phyloP scores from a whole-genome alignment of 2,888 invertebrate genomes.

The Mechanitis messenoides region DNA sequence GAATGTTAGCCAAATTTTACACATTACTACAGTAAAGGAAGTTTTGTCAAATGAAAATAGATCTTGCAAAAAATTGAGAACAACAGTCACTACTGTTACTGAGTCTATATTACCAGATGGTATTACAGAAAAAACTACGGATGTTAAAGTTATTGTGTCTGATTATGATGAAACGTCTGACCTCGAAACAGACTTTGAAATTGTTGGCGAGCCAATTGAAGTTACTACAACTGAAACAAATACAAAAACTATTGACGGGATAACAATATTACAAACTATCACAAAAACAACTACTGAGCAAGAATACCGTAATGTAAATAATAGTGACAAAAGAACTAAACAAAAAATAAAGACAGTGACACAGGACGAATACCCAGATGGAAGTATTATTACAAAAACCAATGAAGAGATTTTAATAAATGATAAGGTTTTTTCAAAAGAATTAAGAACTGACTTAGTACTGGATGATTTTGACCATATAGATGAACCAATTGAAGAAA shows the following conservation, averaged over 20 bases:
- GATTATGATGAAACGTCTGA: slow-evolving; percentile 30
- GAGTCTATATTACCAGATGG: slow-evolving; percentile 26
- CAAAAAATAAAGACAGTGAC: slow-evolving; percentile 13
- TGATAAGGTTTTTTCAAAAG: neutral
- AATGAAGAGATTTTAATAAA: slow-evolving; percentile 17
- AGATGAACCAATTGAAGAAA: slow-evolving; percentile 27
- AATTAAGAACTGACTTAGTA: neutral
- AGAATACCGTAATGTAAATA: slow-evolving; percentile 10
- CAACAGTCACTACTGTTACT: slow-evolving; percentile 17
- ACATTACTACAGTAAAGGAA: slow-evolving; percentile 36
- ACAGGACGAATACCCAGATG: slow-evolving; percentile 20
- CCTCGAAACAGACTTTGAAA: slow-evolving; percentile 23
- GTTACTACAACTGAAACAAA: slow-evolving; percentile 14
- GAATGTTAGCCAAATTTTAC: slow-evolving; percentile 35
- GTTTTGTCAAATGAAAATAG: slow-evolving; percentile 26
- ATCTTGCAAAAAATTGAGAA: slow-evolving; percentile 14
- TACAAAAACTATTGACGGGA: slow-evolving; percentile 9
- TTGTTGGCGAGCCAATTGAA: slow-evolving; percentile 27
- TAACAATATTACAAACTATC: slow-evolving; percentile 13
- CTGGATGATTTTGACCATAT: slow-evolving; percentile 5
- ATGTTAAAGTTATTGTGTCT: slow-evolving; percentile 37
- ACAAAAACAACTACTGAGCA: slow-evolving; percentile 17
- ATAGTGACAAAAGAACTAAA: slow-evolving; percentile 11
- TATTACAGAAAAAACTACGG: slow-evolving; percentile 36
- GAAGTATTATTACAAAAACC: slow-evolving; percentile 15